Percentiles rank a stretch among this genome's conserved stretches.
Evolutionary conservation across 2,888 invertebrate genomes (phyloP).

Genomic region (Drosophila birchii): DNA sequence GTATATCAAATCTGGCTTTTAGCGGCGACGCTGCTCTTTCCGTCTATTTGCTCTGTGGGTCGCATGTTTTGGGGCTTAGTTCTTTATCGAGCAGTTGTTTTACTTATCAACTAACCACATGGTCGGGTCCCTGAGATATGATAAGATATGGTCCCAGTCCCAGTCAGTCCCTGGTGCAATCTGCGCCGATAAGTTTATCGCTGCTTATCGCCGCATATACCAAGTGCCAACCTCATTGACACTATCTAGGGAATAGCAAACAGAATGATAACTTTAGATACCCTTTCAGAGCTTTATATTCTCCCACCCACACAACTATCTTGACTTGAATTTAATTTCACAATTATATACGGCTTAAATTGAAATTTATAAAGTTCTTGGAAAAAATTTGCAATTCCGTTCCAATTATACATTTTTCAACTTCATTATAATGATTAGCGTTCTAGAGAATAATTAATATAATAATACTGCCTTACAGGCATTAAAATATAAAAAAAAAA

Average conservation of each 20-base stretch:
- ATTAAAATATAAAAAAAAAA: no score
- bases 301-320: background rate
- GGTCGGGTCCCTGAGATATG: constrained; percentile 45
- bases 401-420: no score
- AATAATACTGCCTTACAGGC: no score
- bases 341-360: background rate
- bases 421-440: no score
- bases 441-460: no score
- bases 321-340: background rate
- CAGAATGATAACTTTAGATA: constrained; percentile 9
- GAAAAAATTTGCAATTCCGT: no score
- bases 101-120: constrained; percentile 45
- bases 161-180: constrained; percentile 33
- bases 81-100: constrained; percentile 51
- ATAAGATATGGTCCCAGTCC: constrained; percentile 41
- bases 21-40: constrained; percentile 32
- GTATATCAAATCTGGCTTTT: constrained; percentile 32
- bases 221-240: constrained; percentile 10
- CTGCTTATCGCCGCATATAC: constrained; percentile 22
- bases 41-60: constrained; percentile 12
- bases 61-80: constrained; percentile 36
- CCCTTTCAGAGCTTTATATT: background rate
- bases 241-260: constrained; percentile 11
- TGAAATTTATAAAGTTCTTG: background rate
- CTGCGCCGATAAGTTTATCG: constrained; percentile 29